Percentiles rank a stretch among this genome's conserved stretches.
Evolutionary conservation across 2,797 vertebrate species (phyloP).

Genomic region (Lepus oiostolus): DNA sequence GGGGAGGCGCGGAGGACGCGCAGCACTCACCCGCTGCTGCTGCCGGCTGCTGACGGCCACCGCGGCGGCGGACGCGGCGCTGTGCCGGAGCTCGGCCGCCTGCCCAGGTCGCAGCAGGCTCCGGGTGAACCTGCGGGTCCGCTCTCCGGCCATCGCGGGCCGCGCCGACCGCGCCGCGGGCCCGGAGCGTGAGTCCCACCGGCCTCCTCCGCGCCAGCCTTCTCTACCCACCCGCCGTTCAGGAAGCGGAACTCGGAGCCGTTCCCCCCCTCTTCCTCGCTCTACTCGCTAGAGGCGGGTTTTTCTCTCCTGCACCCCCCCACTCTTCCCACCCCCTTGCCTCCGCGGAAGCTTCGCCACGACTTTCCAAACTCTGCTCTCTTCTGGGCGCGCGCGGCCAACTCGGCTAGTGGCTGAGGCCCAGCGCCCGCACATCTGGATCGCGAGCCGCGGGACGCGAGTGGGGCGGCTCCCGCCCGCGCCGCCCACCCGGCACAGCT

Average conservation of each 20-base stretch:
- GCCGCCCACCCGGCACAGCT: conserved; percentile 29
- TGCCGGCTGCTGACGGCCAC: conserved; percentile 80
- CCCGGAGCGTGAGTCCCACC: conserved; percentile 74
- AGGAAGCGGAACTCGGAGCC: conserved; percentile 84
- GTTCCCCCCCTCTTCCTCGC: conserved; percentile 73
- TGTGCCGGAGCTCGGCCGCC: conserved; percentile 95
- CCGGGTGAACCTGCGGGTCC: conserved; percentile 96
- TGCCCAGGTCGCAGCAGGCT: conserved; percentile 96
- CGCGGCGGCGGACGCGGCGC: conserved; percentile 90
- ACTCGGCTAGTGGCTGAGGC: neutral
- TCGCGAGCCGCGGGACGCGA: neutral
- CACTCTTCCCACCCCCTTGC: conserved; percentile 69
- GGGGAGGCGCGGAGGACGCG: conserved; percentile 85
- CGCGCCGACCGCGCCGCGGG: neutral
- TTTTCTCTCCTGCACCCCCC: conserved; percentile 73
- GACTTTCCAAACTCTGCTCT: conserved; percentile 80
- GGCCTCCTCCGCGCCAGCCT: conserved; percentile 50
- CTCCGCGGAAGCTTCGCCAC: conserved; percentile 53
- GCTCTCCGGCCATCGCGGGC: conserved; percentile 92
- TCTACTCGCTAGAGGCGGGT: conserved; percentile 82
- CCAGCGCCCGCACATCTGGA: neutral
- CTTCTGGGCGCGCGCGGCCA: conserved; percentile 26
- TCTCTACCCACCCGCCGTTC: conserved; percentile 69
- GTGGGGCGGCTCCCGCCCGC: conserved; percentile 58
- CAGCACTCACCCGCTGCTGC: conserved; percentile 86